These are phyloP conservation scores for Copidosoma floridanum DNA, from an alignment of 1,140 invertebrate genomes.

Conservation along the genomic window DNA sequence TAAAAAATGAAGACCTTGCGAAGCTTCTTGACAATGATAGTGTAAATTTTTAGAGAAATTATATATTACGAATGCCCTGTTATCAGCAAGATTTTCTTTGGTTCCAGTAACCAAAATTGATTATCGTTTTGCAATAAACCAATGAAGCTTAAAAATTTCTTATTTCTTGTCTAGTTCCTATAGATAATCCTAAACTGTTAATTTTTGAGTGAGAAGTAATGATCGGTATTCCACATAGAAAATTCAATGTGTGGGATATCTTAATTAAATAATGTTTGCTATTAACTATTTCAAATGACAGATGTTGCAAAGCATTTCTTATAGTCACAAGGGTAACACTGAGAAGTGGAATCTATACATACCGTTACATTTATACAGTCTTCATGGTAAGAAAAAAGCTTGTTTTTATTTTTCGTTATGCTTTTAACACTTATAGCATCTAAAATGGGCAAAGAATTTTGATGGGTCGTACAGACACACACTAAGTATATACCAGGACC, in stretches of 20 bases:
- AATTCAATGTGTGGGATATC: background rate
- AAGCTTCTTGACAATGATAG: too few species aligned
- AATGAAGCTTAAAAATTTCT: too few species aligned
- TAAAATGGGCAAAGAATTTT: conserved; percentile 8
- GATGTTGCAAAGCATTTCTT: background rate
- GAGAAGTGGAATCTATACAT: background rate
- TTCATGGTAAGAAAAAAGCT: conserved; percentile 1
- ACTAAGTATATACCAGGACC: conserved; percentile 6
- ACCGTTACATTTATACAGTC: conserved; percentile 1
- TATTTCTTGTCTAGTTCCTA: background rate
- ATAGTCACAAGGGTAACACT: background rate
- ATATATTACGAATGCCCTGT: too few species aligned
- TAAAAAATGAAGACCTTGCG: too few species aligned
- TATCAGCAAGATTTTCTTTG: background rate
- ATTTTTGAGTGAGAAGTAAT: too few species aligned
- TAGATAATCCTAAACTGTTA: background rate
- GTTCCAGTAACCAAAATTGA: too few species aligned
- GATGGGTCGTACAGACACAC: conserved; percentile 1
- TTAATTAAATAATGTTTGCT: background rate
- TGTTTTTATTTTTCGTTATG: background rate
- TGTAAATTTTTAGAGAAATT: too few species aligned
- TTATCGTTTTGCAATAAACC: too few species aligned
- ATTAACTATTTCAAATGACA: too few species aligned
- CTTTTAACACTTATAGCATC: background rate
- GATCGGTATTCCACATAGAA: background rate